Evolutionary conservation across 2,888 invertebrate genomes (phyloP), one percentile per base, ranked within the genome.

Genomic region (Aphodius sticticus): DNA sequence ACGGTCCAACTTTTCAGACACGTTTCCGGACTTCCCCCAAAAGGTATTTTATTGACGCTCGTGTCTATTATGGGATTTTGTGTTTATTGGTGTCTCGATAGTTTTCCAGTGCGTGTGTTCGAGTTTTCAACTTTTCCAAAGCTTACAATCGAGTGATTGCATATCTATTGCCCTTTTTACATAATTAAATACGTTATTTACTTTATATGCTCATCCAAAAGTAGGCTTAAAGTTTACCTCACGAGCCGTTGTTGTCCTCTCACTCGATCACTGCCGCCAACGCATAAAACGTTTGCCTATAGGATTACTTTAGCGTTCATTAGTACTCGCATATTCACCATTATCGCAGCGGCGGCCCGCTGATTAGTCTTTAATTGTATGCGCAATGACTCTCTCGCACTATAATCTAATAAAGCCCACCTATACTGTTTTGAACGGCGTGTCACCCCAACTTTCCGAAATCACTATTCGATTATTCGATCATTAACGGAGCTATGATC

Each of bases 331-430:
- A 74, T 74, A 74, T 74, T 36, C 74, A 7, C 74, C 74, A 74
- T 74, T 74, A 74, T 36, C 74, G 36, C 16, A 14, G 71, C 74
- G 36, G n/a, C 36, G 74, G 74, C 26, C n/a, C 74, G 36, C 74
- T 74, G 74, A 74, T 74, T 74, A 74, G 74, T 74, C 74, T 74
- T 37, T 74, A 74, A 74, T 74, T 74, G 74, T 74, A 74, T 74
- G 74, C 74, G 74, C 74, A 74, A n/a, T 35, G 74, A 74, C 74
- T 74, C 74, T 15, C 74, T 74, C 37, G 74, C 74, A 37, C 74
- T 74, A 37, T 74, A 74, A 74, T 74, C 74, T 74, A 74, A 74
- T 74, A 36, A 53, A 53, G 53, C 53, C n/a, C 36, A 74, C 74
- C 74, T 74, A 74, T 74, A 74, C 74, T 74, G 74, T 74, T 74